A percentile compares a stretch with the other conserved stretches of the same genome.
phyloP scores from a whole-genome alignment of 1,140 invertebrate species.

The Euura lappo region DNA sequence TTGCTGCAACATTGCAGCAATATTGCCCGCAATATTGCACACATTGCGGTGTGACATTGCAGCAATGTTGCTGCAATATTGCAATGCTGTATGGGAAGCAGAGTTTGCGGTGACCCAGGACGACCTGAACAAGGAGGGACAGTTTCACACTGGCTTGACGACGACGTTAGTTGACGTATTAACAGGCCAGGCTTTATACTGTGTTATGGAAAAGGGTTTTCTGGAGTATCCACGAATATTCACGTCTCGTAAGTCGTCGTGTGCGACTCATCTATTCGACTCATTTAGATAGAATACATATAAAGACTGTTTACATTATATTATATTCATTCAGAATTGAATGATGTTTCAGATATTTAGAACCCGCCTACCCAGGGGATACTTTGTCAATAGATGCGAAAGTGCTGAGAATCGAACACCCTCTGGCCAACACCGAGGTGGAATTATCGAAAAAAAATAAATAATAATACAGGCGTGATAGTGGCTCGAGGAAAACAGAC shows the following conservation, averaged over 20 bases:
- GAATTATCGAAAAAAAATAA: background rate
- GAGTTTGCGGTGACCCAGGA: background rate
- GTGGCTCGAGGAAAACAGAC: too few relatives aligned
- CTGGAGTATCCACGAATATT: background rate
- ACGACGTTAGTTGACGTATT: background rate
- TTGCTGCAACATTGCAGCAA: too few relatives aligned
- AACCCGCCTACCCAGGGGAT: background rate
- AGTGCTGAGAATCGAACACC: slow-evolving; percentile 21
- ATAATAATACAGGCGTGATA: too few relatives aligned
- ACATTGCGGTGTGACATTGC: too few relatives aligned
- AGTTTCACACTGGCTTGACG: background rate
- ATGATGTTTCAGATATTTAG: background rate
- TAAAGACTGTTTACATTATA: background rate
- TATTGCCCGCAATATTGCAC: too few relatives aligned
- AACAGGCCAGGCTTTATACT: background rate
- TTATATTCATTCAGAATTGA: too few relatives aligned
- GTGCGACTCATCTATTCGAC: background rate
- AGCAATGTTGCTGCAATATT: too few relatives aligned
- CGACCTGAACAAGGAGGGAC: background rate
- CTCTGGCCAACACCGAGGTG: background rate
- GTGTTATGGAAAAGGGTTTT: background rate
- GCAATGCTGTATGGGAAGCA: too few relatives aligned
- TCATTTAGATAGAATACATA: too few relatives aligned
- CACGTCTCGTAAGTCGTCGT: background rate
- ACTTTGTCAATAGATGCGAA: slow-evolving; percentile 23